A percentile compares a stretch with the other conserved stretches of the same genome.
phyloP scores from a whole-genome alignment of 2,113 vertebrate genomes.

The Rallus limicola region DNA sequence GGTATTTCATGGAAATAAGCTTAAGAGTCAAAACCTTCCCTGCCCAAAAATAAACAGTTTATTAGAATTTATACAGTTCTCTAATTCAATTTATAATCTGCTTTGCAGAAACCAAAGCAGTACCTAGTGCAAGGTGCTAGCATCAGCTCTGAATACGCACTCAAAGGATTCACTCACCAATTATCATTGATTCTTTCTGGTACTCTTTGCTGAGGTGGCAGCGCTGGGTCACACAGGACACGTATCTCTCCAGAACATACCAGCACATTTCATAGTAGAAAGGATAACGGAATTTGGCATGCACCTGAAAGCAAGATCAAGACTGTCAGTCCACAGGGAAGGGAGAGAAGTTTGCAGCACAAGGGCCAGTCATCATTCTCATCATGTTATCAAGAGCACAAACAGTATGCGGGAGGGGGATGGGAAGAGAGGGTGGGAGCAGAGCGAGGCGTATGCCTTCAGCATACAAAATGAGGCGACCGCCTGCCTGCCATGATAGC shows the following conservation, averaged over 20 bases:
- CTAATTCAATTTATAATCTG: background rate
- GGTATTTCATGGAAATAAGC: background rate
- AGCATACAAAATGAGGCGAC: slow-evolving; percentile 70
- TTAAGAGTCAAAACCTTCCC: background rate
- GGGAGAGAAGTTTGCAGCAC: slow-evolving; percentile 34
- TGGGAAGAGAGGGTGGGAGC: slow-evolving; percentile 37
- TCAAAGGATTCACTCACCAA: slow-evolving; percentile 81
- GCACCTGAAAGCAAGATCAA: slow-evolving; percentile 81
- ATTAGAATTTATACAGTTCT: background rate
- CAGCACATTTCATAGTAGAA: slow-evolving; percentile 99
- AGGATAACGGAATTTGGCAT: slow-evolving; percentile 96
- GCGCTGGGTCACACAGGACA: slow-evolving; percentile 91
- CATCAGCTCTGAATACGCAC: background rate
- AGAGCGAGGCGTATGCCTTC: slow-evolving; percentile 38
- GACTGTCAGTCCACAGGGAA: slow-evolving; percentile 14
- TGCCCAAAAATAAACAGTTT: background rate
- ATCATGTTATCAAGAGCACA: slow-evolving; percentile 64
- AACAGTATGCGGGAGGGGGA: slow-evolving; percentile 40
- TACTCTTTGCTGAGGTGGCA: slow-evolving; percentile 89
- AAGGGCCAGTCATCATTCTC: slow-evolving; percentile 29
- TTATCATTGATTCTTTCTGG: slow-evolving; percentile 81
- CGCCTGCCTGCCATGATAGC: slow-evolving; percentile 44
- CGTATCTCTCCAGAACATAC: slow-evolving; percentile 97
- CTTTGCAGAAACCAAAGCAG: slow-evolving; percentile 37
- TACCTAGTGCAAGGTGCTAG: background rate